These are phyloP conservation scores for Ichneumoninae sp. DNA, from an alignment of 2,888 invertebrate genomes.

Conservation along the genomic window DNA sequence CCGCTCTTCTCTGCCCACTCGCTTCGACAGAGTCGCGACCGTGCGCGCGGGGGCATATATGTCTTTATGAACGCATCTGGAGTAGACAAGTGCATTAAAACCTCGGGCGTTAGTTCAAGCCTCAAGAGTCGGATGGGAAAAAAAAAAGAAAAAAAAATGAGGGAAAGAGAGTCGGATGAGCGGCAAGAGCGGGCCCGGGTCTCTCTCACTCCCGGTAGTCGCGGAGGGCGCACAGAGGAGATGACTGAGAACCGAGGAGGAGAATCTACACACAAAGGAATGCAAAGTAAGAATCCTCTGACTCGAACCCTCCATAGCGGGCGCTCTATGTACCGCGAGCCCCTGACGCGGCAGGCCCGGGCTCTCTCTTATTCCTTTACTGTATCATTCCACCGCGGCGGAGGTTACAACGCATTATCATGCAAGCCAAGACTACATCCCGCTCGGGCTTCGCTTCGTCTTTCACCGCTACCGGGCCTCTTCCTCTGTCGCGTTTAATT, in stretches of 20 bases:
- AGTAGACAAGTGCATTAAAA: slow-evolving; percentile 85
- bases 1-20: slow-evolving; percentile 73
- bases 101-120: slow-evolving; percentile 84
- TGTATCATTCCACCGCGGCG: slow-evolving; percentile 75
- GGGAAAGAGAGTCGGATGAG: slow-evolving; percentile 16
- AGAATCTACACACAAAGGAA: slow-evolving; percentile 82
- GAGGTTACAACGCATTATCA: slow-evolving; percentile 82
- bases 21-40: slow-evolving; percentile 73
- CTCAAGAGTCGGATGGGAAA: slow-evolving; percentile 74
- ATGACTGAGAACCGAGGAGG: slow-evolving; percentile 76
- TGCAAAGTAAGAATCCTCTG: slow-evolving; percentile 83
- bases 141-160: slow-evolving; percentile 33
- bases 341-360: slow-evolving; percentile 47
- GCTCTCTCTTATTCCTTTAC: slow-evolving; percentile 73
- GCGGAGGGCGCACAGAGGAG: slow-evolving; percentile 42
- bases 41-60: slow-evolving; percentile 74
- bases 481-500: slow-evolving; percentile 51
- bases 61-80: slow-evolving; percentile 83
- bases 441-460: slow-evolving; percentile 57
- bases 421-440: slow-evolving; percentile 78
- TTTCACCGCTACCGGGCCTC: background rate
- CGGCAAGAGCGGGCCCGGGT: slow-evolving; percentile 36
- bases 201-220: background rate
- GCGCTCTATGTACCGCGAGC: slow-evolving; percentile 35
- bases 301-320: slow-evolving; percentile 49